Percentiles rank a stretch among this genome's conserved stretches.
Evolutionary conservation across 2,797 vertebrate genomes (phyloP).

Genomic region (Prionace glauca): DNA sequence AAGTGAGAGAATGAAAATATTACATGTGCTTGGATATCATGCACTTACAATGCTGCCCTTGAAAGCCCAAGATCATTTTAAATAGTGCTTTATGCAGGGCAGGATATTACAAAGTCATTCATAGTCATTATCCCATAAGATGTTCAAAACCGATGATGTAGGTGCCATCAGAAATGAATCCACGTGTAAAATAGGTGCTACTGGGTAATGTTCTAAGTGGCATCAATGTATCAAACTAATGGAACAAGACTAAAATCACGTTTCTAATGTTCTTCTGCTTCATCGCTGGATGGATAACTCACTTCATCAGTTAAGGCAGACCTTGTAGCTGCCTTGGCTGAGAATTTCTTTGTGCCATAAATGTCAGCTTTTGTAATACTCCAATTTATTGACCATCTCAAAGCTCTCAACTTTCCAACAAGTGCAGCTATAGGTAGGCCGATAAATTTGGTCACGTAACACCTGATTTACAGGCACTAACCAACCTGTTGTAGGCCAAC

Average conservation of each 20-base stretch:
- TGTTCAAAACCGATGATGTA: not conserved
- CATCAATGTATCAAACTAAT: conserved; percentile 7
- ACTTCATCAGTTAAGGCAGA: not conserved
- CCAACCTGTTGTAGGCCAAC: not conserved
- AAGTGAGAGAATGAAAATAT: not conserved
- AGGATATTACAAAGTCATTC: not conserved
- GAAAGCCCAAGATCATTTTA: not conserved
- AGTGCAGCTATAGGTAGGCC: not conserved
- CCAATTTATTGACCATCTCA: not conserved
- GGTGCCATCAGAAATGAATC: not conserved
- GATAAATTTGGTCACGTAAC: not conserved
- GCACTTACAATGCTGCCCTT: not conserved
- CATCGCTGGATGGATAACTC: not conserved
- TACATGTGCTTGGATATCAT: not conserved
- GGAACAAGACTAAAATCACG: not conserved
- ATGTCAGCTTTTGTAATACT: conserved; percentile 10
- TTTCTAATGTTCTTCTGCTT: not conserved
- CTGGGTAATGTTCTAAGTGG: not conserved
- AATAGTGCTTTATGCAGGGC: not conserved
- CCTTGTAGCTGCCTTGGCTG: not conserved
- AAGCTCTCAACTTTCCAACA: not conserved
- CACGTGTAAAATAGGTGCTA: not conserved
- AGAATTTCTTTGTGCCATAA: not conserved
- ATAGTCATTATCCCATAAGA: not conserved
- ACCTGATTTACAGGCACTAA: not conserved